Conservation (phyloP, 2,113 vertebrate genomes). For the Theristicus caerulescens region DNA sequence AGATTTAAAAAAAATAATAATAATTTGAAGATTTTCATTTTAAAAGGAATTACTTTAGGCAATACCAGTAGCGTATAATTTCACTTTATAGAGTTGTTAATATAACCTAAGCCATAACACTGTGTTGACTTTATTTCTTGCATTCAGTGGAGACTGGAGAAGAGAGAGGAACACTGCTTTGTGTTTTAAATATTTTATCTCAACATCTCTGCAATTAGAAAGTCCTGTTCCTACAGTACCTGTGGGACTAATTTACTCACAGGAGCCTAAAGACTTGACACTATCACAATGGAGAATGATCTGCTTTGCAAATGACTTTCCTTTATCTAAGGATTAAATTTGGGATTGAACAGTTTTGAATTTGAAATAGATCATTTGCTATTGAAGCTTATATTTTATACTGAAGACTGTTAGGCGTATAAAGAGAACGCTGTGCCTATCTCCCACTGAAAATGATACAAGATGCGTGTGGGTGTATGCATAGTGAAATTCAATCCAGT, state of each 20-base stretch:
- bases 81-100: background rate
- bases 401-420: background rate
- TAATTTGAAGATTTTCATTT: background rate
- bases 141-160: background rate
- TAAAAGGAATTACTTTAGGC: background rate
- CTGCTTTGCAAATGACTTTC: background rate
- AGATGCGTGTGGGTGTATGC: background rate
- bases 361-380: background rate
- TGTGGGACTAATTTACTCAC: background rate
- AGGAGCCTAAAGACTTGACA: background rate
- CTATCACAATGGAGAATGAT: background rate
- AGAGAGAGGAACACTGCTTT: background rate
- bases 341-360: background rate
- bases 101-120: background rate
- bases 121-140: background rate
- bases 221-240: background rate
- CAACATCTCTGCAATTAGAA: background rate
- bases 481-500: background rate
- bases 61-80: background rate
- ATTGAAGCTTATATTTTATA: background rate
- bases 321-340: background rate
- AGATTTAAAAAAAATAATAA: background rate
- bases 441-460: background rate
- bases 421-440: too few species aligned
- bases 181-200: background rate